Conservation (phyloP, 2,113 vertebrate genomes). For the Hirundichthys speculiger region DNA sequence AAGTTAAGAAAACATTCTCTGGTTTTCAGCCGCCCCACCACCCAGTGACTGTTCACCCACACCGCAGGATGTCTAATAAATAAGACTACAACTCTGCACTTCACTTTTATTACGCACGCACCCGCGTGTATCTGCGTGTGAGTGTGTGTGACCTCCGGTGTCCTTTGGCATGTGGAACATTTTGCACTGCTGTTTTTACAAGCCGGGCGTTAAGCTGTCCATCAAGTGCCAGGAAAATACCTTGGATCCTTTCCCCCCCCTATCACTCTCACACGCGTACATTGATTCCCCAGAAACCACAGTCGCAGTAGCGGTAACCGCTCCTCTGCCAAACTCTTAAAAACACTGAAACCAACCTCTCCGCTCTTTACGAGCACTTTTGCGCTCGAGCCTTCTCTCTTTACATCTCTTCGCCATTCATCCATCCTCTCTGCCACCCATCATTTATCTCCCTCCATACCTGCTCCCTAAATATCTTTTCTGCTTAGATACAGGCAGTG, state of each 20-base stretch:
- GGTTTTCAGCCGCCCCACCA: slow-evolving; percentile 40
- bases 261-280: slow-evolving; percentile 42
- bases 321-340: slow-evolving; percentile 70
- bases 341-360: slow-evolving; percentile 68
- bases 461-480: slow-evolving; percentile 72
- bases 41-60: slow-evolving; percentile 61
- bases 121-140: slow-evolving; percentile 15
- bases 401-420: slow-evolving; percentile 50
- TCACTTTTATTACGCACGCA: slow-evolving; percentile 52
- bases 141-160: slow-evolving; percentile 47
- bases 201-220: slow-evolving; percentile 71
- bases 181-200: slow-evolving; percentile 75
- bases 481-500: slow-evolving; percentile 67
- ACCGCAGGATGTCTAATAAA: slow-evolving; percentile 57
- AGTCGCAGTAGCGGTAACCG: slow-evolving; percentile 46
- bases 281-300: slow-evolving; percentile 60
- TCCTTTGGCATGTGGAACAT: slow-evolving; percentile 72
- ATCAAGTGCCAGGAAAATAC: slow-evolving; percentile 71
- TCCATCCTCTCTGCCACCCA: slow-evolving; percentile 47
- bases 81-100: slow-evolving; percentile 52
- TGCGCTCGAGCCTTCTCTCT: slow-evolving; percentile 62
- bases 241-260: slow-evolving; percentile 48
- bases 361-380: slow-evolving; percentile 56
- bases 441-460: slow-evolving; percentile 56
- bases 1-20: slow-evolving; percentile 67